Base-by-base conservation (phyloP, 2,888 invertebrate species). In the Diadegma fenestrale region DNA sequence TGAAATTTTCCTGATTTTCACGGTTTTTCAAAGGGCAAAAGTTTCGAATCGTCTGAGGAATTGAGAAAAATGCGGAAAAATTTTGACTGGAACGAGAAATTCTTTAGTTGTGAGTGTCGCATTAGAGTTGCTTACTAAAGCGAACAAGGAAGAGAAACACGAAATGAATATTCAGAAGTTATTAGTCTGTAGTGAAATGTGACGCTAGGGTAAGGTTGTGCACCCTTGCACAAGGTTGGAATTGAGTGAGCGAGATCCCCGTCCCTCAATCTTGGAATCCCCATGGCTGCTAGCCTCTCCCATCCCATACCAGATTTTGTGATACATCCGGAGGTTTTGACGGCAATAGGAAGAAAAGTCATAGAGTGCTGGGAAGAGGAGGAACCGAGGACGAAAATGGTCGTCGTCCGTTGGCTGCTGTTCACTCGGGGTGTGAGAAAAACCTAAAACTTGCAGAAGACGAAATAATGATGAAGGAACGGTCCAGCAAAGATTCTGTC, bases 101-200 rank as follows among this genome's bases (percentile, higher is more conserved):
- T 68, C 58, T 68, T 76, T 77, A 88, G 90, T 89, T 92, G 92
- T 92, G 92, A 91, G 90, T 88, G 92, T 90, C 91, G 93, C 93
- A 92, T 93, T 92, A 92, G 88, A 71, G 90, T 91, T 93, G 93
- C 92, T 92, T 91, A 89, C 87, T 54, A 87, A 73, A 80, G 82
- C 80, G 71, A 80, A 87, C 92, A 92, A 93, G 92, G 92, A 93
- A 92, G 92, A 93, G 93, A 92, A 93, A 93, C 94, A 92, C 92
- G 93, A 94, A 93, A 94, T 94, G 94, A 94, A 93, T 94, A 94
- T 93, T 94, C 93, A 94, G 92, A 93, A 93, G 93, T 93, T 93
- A 94, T 93, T 94, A 93, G 94, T 93, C 93, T 93, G 92, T 92
- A 93, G 93, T 93, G 93, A 93, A 93, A 94, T 94, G 93, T 93